Evolutionary conservation across 1,140 invertebrate genomes (phyloP), one percentile per base, ranked within the genome.

Genomic region (Formica exsecta): DNA sequence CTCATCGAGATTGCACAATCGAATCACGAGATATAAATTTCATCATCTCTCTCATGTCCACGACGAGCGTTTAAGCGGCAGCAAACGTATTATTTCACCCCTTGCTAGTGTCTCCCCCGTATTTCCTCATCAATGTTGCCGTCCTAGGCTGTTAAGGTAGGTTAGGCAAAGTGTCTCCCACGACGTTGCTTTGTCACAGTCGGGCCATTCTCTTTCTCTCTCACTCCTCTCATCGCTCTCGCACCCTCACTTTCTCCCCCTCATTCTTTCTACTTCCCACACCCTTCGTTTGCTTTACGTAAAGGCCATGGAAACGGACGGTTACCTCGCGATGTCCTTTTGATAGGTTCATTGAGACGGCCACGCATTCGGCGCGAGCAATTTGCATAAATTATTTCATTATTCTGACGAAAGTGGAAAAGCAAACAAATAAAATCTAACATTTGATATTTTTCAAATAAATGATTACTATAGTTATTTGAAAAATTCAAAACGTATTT

Each of bases 101-200:
- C 36, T 41, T 51, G 48, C 25, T 9, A 32, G 73, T 54, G 80
- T 65, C 68, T 76, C 68, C 61, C 77, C 79, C 62, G 80, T 61
- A 84, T 86, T 89, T 89, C 71, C 81, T 77, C 77, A 48, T 59
- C 79, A 57, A 66, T 70, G 66, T 66, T 61, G 64, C 65, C 65
- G 54, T 65, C 80, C 87, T 54, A 80, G 22, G 44, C 54, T 66
- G 85, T 88, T 88, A 88, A 87, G 85, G 87, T 88, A 87, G 87
- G 79, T 90, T 91, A 89, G 86, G 85, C 85, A 65, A 77, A 61
- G 57, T 81, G 76, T 86, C 75, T 68, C 66, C 51, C 38, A 48
- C 79, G 57, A 32, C 41, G 19, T 62, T 76, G 29, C 65, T 22
- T 62, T 48, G 9, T 73, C 62, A 19, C n/a, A 59, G 64, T 13